These are phyloP conservation scores for Hippocampus comes DNA, from an alignment of 2,113 vertebrate species.

Conservation along the genomic window DNA sequence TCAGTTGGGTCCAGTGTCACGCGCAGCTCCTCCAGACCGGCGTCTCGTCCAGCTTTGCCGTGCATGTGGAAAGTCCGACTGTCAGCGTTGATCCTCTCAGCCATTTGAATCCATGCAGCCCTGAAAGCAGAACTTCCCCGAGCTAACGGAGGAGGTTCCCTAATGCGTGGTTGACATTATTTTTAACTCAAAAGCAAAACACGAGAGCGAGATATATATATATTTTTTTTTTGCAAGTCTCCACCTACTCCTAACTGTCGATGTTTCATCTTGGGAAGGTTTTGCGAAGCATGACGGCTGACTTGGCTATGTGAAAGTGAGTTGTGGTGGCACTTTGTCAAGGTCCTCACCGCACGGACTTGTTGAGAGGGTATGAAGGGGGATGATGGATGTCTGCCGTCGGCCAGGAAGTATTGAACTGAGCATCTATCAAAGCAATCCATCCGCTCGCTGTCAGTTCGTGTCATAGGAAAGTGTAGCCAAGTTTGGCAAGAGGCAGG, in stretches of 20 bases:
- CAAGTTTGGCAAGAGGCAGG: neutral
- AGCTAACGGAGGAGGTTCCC: slow-evolving; percentile 1
- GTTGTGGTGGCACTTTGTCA: slow-evolving; percentile 17
- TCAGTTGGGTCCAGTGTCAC: neutral
- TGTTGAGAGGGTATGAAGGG: neutral
- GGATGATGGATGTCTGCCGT: slow-evolving; percentile 12
- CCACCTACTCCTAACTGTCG: slow-evolving; percentile 28
- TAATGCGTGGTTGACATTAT: neutral
- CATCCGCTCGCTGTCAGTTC: neutral
- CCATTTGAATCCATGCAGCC: slow-evolving; percentile 1
- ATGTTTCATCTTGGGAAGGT: slow-evolving; percentile 5
- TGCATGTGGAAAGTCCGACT: neutral
- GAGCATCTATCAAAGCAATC: neutral
- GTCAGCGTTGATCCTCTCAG: neutral
- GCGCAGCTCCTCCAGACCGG: neutral
- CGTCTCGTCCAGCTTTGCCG: neutral
- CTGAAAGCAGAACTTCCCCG: neutral
- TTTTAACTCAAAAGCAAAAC: slow-evolving; percentile 15
- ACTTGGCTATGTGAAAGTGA: slow-evolving; percentile 6
- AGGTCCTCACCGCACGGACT: slow-evolving; percentile 10
- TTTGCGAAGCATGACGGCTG: slow-evolving; percentile 11
- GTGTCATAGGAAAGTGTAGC: neutral
- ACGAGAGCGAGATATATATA: slow-evolving; percentile 1
- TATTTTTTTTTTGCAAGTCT: slow-evolving; percentile 9
- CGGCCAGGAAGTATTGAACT: neutral